These are phyloP conservation scores for Electrona antarctica DNA, from an alignment of 2,113 vertebrate genomes.

Conservation along the genomic window DNA sequence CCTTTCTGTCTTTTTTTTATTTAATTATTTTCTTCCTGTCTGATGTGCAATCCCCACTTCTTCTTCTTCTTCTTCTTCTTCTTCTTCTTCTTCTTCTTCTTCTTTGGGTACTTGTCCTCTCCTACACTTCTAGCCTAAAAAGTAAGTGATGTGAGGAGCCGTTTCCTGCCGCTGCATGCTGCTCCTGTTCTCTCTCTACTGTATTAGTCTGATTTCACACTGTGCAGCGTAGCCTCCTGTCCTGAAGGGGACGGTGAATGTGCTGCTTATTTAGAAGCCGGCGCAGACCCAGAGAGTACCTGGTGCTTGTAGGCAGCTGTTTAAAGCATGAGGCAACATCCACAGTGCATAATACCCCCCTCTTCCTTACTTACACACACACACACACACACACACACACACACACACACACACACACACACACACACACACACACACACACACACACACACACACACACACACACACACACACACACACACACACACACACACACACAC, in stretches of 20 bases:
- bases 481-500: slow-evolving; percentile 42
- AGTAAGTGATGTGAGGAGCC: slow-evolving; percentile 74
- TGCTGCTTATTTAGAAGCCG: slow-evolving; percentile 83
- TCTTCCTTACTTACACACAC: slow-evolving; percentile 39
- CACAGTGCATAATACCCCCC: slow-evolving; percentile 82
- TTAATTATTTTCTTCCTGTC: slow-evolving; percentile 50
- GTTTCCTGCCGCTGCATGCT: slow-evolving; percentile 43
- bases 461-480: slow-evolving; percentile 30
- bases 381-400: slow-evolving; percentile 49
- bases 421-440: slow-evolving; percentile 43
- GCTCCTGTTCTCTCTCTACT: slow-evolving; percentile 70
- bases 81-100: slow-evolving; percentile 48
- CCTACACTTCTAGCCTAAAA: slow-evolving; percentile 71
- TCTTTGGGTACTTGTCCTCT: slow-evolving; percentile 27
- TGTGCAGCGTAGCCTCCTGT: slow-evolving; percentile 81
- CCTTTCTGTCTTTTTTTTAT: slow-evolving; percentile 76
- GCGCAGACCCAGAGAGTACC: slow-evolving; percentile 72
- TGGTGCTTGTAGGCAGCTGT: slow-evolving; percentile 80
- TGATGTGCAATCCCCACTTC: slow-evolving; percentile 75
- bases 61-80: slow-evolving; percentile 58
- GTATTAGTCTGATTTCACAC: slow-evolving; percentile 84
- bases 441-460: slow-evolving; percentile 39
- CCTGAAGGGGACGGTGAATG: slow-evolving; percentile 82
- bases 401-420: slow-evolving; percentile 31
- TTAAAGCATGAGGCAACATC: slow-evolving; percentile 84